Base-by-base conservation (phyloP, 2,113 vertebrate genomes). In the Hemiscyllium ocellatum region DNA sequence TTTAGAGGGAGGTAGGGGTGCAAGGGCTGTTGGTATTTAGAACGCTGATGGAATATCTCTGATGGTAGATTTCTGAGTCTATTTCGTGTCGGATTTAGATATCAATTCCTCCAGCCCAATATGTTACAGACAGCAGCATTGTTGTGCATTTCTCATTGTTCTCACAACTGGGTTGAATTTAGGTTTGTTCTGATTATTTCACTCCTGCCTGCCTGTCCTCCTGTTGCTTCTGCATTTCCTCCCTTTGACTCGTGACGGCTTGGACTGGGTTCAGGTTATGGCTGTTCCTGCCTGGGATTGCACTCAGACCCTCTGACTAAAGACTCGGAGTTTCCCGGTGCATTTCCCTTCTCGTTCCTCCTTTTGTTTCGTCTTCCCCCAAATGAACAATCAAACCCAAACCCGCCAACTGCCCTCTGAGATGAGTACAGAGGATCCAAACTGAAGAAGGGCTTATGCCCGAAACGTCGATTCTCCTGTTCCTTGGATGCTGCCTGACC, bases 1-100 rank as follows among this genome's bases (percentile, higher is more conserved):
- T 68, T 95, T 72, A 95, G 94, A 95, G 68, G 94, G 94, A 76
- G 94, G 42, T 76, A 69, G 42, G 42, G 69, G 94, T 42, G 94
- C 42, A 72, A 52, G 26, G 52, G 94, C 68, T 76, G 50, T 72
- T 95, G 47, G 68, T 95, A 72, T 95, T 52, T 95, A 95, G 52
- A 95, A 72, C 19, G 66, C 42, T 72, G 94, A 76, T 95, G n/a
- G 42, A 95, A 72, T 72, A 50, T 50, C 69, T 50, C 94, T 33
- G 94, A 95, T 72, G 94, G 26, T 37, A 50, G 94, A 95, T 95
- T 42, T 72, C 24, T 37, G 61, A 37, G 89, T 66, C 42, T 50
- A 17, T 95, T 95, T 95, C 8, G 50, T 70, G 68, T 70, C 1
- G 93, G 69, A 26, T 95, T 95, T 95, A 95, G 68, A 37, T 72